Percentiles rank a stretch among this genome's conserved stretches.
Evolutionary conservation across 2,113 vertebrate genomes (phyloP).

Genomic region (Hemibagrus wyckioides): DNA sequence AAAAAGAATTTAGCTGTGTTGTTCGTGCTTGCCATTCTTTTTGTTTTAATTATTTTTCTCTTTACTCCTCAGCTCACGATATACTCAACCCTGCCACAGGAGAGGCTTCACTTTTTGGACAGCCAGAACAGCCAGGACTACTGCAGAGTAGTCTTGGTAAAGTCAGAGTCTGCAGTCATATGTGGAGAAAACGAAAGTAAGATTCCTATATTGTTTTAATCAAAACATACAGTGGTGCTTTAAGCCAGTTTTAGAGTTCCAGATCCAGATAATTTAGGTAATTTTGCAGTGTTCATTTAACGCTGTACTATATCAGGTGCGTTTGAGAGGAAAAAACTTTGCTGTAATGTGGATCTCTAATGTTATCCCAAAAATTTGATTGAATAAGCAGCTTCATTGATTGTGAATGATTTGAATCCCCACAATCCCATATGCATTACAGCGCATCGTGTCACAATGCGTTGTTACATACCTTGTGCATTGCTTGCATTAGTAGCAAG

Average conservation of each 20-base stretch:
- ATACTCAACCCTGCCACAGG: slow-evolving; percentile 66
- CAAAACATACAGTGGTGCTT: slow-evolving; percentile 64
- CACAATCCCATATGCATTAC: no score
- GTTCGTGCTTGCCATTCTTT: no score
- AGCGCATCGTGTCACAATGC: no score
- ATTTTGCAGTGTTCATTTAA: neutral
- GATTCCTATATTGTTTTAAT: neutral
- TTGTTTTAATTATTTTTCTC: neutral
- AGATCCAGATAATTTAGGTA: neutral
- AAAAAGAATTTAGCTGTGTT: no score
- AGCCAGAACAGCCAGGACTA: slow-evolving; percentile 72
- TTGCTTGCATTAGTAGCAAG: no score
- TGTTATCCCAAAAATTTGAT: no score
- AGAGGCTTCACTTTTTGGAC: slow-evolving; percentile 65
- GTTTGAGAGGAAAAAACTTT: neutral
- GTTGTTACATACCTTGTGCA: no score
- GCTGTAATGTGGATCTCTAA: no score
- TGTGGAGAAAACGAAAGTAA: slow-evolving; percentile 51
- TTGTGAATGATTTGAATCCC: no score
- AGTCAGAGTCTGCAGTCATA: slow-evolving; percentile 58
- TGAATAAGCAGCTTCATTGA: no score
- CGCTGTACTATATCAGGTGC: no score
- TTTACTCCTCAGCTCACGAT: slow-evolving; percentile 73
- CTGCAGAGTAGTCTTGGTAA: slow-evolving; percentile 70
- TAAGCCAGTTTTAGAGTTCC: neutral